Base-by-base conservation (phyloP, 1,140 invertebrate genomes). In the Leucophenga varia region DNA sequence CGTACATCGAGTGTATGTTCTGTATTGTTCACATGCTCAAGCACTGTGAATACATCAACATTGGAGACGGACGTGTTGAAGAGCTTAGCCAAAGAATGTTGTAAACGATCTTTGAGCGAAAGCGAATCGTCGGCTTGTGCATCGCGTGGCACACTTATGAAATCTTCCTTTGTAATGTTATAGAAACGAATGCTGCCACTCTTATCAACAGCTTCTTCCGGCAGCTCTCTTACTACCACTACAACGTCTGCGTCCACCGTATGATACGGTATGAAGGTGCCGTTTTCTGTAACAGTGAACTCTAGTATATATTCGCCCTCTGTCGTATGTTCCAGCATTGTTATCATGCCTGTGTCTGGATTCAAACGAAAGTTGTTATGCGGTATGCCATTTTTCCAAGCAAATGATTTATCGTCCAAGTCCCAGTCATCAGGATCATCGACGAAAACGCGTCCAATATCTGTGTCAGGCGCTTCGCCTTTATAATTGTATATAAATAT, bases 371-470 rank as follows among this genome's bases (percentile, higher is more conserved):
- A 93, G 44, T 84, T 78, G 0, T 82, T 75, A 52, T 82, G 75
- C 0, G 76, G 58, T 13, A 75, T 57, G 2, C 69, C 64, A 22
- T 69, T 61, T 25, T 76, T 73, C 88, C 88, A 91, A 9, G 76
- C 74, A 56, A 95, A 97, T 2, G 78, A 68, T 77, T 97, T 97
- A 67, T 97, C 92, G 0, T 84, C 82, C 32, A 94, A 75, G 77
- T 97, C 94, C 92, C 93, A 96, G 70, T 97, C 94, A 68, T 97
- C 94, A 0, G 83, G 79, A 77, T 97, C 94, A 20, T 90, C 82
- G 0, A 95, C 92, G 73, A 90, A 96, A 1, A 96, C 92, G 17
- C 90, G 78, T 0, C 94, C 94, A 35, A 97, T 91, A 52, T 87
- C 82, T 1, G 87, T 88, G 43, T 87, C 83, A 0, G 84, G 86